A percentile compares a stretch with the other conserved stretches of the same genome.
phyloP scores from a whole-genome alignment of 2,113 vertebrate species.

The Lates calcarifer region DNA sequence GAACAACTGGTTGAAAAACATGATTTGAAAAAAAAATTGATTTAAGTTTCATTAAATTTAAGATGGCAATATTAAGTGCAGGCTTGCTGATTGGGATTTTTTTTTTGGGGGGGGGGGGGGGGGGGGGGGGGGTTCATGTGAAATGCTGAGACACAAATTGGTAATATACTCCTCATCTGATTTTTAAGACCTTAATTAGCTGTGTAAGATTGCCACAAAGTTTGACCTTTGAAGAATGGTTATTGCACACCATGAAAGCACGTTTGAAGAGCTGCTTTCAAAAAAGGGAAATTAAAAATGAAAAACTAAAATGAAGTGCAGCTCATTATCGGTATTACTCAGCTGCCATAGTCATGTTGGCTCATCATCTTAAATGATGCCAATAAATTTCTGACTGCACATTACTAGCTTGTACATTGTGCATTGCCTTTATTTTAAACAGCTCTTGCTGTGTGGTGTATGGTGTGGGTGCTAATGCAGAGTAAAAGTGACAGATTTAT shows the following conservation, averaged over 20 bases:
- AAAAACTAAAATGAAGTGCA: neutral
- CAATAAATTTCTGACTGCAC: neutral
- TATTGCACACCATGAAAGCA: conserved; percentile 7
- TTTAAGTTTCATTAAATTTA: conserved; percentile 17
- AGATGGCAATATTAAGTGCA: neutral
- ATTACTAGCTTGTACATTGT: conserved; percentile 1
- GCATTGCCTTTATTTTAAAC: neutral
- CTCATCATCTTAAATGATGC: conserved; percentile 8
- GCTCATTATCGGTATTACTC: conserved; percentile 12
- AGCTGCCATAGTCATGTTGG: neutral
- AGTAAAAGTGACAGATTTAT: conserved; percentile 34
- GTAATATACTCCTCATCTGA: conserved; percentile 7
- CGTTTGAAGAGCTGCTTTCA: conserved; percentile 10
- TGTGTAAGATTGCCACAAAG: neutral
- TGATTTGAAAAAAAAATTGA: neutral
- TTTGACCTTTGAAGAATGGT: conserved; percentile 39
- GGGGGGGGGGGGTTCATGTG: conserved; percentile 1
- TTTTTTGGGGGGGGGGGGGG: too few species aligned
- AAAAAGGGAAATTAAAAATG: neutral
- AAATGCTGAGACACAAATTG: conserved; percentile 16
- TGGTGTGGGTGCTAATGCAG: neutral
- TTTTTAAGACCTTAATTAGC: conserved; percentile 47
- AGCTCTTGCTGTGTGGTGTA: neutral
- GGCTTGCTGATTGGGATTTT: conserved; percentile 16
- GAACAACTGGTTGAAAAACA: neutral